Evolutionary conservation across 2,888 invertebrate genomes (phyloP), one percentile per base, ranked within the genome.

Genomic region (Harpalus rufipes): DNA sequence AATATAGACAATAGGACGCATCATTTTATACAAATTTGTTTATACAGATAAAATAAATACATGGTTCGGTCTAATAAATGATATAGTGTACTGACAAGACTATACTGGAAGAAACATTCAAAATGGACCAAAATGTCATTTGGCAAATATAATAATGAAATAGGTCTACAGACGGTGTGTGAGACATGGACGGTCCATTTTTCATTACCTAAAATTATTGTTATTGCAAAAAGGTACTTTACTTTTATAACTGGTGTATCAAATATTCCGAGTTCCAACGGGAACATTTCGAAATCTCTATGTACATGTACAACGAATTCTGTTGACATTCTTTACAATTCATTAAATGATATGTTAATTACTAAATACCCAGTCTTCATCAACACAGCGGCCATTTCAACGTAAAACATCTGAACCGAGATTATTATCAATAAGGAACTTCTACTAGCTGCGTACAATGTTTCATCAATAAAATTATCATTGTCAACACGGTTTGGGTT

Each of bases 1-100:
- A 84, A 72, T 85, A 85, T 85, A 80, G 85, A 85, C 85, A 85
- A 85, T 68, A 85, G 80, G 85, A 85, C 85, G 85, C 80, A 80
- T 80, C 85, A 85, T 85, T 85, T 85, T 85, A 85, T 85, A 85
- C 85, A 85, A 85, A 85, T 85, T 85, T 85, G 79, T 85, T 85
- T 85, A 85, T 85, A 85, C 85, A 85, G 79, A 85, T 85, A 85
- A 85, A 85, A 85, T 85, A 85, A 85, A 85, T 85, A 85, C 85
- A 85, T 85, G 85, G 80, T 80, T 85, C 84, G 80, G 56, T 85
- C 85, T 85, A 80, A 80, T 84, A 84, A 84, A 78, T 85, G 85
- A 80, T 85, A 84, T 72, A 84, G 63, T 68, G 85, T 85, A 85
- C 80, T 85, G 85, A 85, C 85, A 85, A 85, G 85, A 85, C 85